Base-by-base conservation (phyloP, 1,140 invertebrate species). In the Megalopta genalis region DNA sequence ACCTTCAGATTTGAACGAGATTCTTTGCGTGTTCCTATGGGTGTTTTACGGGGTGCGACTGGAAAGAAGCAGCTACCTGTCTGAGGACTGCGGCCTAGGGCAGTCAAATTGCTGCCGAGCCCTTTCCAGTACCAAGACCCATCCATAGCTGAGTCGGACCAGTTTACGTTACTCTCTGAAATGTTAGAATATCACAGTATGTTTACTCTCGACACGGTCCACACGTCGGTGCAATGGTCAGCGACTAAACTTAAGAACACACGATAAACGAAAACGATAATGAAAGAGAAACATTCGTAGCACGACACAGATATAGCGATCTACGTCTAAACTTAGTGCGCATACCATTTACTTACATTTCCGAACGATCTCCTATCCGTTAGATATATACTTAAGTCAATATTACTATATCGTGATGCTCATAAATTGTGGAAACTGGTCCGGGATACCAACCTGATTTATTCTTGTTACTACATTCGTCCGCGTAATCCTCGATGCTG, bases 91-190 rank as follows among this genome's bases (percentile, higher is more conserved):
- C 87, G 84, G 67, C 80, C 87, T 79, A 90, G 64, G 37, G 84
- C 83, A 23, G 90, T 72, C 57, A 90, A 77, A 80, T 90, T 91
- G 62, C 84, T 87, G 42, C 86, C 88, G 59, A 92, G 87, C 74
- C 87, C 88, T 83, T 86, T 89, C 90, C 91, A 92, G 84, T 84
- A 89, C 91, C 90, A 92, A 73, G 90, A 83, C 66, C 87, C 90
- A 82, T 92, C 89, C n/a, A 80, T 86, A 72, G 88, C 80, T 59
- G 89, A 88, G 84, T 92, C 90, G 39, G 90, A 90, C 91, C 91
- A 92, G 63, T 88, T 90, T 72, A 88, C 83, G 75, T 89, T 89
- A 69, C 84, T 87, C 65, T 91, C 89, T 90, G 75, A 8, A 87
- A 88, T 77, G 64, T 60, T 71, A 32, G 42, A 72, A 54, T 64